A percentile compares a stretch with the other conserved stretches of the same genome.
Evolutionary conservation across 2,888 invertebrate genomes (phyloP).

Genomic region (Dyspetes luteomarginatus): DNA sequence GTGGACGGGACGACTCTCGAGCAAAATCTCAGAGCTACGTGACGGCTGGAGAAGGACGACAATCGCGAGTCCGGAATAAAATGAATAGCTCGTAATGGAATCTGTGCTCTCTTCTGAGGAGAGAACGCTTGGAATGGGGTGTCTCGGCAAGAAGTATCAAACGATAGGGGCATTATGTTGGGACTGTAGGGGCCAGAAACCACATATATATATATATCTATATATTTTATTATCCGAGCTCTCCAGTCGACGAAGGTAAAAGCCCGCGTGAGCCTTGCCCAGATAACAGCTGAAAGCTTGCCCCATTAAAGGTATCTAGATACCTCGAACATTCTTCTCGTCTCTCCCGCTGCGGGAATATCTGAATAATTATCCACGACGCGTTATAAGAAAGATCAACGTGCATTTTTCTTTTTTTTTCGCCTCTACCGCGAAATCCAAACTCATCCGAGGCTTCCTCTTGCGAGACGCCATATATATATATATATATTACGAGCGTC

Average conservation of each 20-base stretch:
- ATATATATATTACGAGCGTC: no score
- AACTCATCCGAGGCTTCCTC: background rate
- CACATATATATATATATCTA: conserved; percentile 60
- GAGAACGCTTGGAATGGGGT: conserved; percentile 14
- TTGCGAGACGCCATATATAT: background rate
- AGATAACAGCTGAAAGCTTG: conserved; percentile 82
- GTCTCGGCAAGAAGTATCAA: conserved; percentile 46
- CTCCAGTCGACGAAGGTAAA: conserved; percentile 75
- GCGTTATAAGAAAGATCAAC: conserved; percentile 77
- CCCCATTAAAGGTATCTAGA: conserved; percentile 82
- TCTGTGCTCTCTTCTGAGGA: conserved; percentile 73
- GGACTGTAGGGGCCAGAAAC: conserved; percentile 64
- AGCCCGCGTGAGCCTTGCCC: conserved; percentile 78
- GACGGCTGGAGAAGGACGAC: conserved; percentile 16
- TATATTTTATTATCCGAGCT: conserved; percentile 77
- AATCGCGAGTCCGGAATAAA: conserved; percentile 65
- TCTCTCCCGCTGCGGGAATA: conserved; percentile 69
- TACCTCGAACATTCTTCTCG: conserved; percentile 78
- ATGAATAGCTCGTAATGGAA: conserved; percentile 80
- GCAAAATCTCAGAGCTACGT: background rate
- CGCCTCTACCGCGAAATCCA: conserved; percentile 49
- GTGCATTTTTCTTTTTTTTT: conserved; percentile 71
- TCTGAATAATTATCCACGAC: conserved; percentile 80
- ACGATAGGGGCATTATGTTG: conserved; percentile 74
- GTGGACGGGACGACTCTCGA: conserved; percentile 2